Conservation (phyloP, 1,140 invertebrate genomes). For the Drosophila pachea region DNA sequence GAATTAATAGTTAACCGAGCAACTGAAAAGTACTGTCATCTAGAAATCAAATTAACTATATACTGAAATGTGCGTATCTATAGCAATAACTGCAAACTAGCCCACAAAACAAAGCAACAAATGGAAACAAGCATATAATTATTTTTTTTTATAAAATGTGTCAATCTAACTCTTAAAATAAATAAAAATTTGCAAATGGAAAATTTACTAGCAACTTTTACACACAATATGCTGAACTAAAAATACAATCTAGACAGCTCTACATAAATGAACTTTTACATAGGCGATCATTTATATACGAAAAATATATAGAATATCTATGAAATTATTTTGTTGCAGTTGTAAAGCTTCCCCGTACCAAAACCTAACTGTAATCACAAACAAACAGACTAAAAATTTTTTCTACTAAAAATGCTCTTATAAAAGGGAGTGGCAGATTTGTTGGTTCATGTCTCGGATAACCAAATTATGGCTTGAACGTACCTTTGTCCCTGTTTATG, state of each 20-base stretch:
- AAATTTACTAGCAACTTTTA: conserved; percentile 62
- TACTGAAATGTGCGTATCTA: conserved; percentile 14
- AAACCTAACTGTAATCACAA: conserved; percentile 4
- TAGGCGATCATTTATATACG: conserved; percentile 54
- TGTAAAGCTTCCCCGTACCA: conserved; percentile 4
- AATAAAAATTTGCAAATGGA: conserved; percentile 9
- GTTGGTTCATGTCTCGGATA: conserved; percentile 39
- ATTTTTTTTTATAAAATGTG: conserved; percentile 51
- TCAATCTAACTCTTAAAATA: conserved; percentile 45
- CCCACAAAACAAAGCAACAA: conserved; percentile 54
- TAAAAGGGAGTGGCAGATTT: not conserved
- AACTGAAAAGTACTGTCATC: conserved; percentile 51
- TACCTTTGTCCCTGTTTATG: too few species aligned
- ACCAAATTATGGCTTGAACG: not conserved
- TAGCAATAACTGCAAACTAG: conserved; percentile 36
- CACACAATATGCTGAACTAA: conserved; percentile 56
- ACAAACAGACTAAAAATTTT: conserved; percentile 1
- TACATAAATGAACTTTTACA: conserved; percentile 49
- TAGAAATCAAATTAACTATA: conserved; percentile 41
- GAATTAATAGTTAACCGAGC: conserved; percentile 57
- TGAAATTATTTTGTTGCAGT: conserved; percentile 31
- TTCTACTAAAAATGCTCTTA: too few species aligned
- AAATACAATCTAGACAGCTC: conserved; percentile 37
- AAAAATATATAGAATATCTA: conserved; percentile 61
- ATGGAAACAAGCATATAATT: conserved; percentile 52